Conservation (phyloP, 2,888 invertebrate species). For the Agrotis ipsilon region DNA sequence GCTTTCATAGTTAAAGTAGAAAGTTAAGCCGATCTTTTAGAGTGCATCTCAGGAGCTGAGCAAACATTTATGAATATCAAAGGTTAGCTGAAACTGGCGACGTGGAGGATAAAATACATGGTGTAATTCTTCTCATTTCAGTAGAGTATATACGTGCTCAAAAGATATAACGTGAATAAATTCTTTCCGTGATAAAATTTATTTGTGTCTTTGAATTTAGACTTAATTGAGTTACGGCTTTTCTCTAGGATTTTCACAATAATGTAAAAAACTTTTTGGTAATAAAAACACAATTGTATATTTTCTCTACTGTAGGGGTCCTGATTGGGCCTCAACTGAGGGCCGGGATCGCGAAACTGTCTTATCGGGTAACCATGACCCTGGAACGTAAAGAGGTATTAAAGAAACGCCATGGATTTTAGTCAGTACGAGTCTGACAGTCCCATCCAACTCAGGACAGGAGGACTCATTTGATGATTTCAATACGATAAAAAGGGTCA, state of each 20-base stretch:
- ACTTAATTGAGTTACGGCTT: too few species aligned
- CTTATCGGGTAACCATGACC: too few species aligned
- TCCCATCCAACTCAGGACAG: too few species aligned
- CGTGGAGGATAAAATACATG: conserved; percentile 7
- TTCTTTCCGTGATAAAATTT: background rate
- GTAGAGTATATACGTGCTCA: background rate
- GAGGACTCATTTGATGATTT: too few species aligned
- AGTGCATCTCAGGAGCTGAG: conserved; percentile 40
- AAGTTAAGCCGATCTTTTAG: conserved; percentile 40
- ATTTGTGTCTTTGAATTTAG: background rate
- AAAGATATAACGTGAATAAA: background rate
- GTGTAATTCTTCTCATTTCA: conserved; percentile 2
- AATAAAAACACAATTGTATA: background rate
- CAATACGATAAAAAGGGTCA: background rate
- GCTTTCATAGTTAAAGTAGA: conserved; percentile 30
- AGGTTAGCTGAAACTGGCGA: conserved; percentile 22
- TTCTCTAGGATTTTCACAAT: too few species aligned
- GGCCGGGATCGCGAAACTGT: too few species aligned
- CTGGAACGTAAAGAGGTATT: too few species aligned
- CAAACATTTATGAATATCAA: conserved; percentile 52
- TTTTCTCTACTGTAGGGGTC: too few species aligned
- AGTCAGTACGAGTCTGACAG: too few species aligned
- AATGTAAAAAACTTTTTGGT: background rate
- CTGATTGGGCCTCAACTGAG: too few species aligned
- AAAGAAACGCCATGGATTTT: too few species aligned